A percentile compares a stretch with the other conserved stretches of the same genome.
Conservation (phyloP, 2,888 invertebrate species). For the Lithosia quadra region DNA sequence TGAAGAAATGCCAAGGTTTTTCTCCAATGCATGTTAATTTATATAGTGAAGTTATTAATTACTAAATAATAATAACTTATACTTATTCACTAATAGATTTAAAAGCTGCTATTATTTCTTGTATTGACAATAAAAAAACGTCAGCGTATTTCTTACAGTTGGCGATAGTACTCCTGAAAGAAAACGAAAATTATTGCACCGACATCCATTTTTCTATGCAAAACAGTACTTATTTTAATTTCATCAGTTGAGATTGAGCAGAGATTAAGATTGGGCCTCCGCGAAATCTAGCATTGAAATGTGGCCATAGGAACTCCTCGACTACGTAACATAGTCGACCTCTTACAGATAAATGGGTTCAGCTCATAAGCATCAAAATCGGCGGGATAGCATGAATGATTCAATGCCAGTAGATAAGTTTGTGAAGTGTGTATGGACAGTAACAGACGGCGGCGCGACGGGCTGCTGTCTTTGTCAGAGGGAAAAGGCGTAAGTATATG, state of each 20-base stretch:
- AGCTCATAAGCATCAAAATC: too few species aligned
- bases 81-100: constrained; percentile 12
- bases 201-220: background rate
- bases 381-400: too few species aligned
- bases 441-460: background rate
- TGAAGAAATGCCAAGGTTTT: too few species aligned
- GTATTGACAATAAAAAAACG: constrained; percentile 30
- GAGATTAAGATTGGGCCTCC: too few species aligned
- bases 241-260: background rate
- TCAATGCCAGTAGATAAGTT: background rate
- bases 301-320: too few species aligned
- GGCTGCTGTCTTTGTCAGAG: background rate
- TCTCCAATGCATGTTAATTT: too few species aligned
- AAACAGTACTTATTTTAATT: background rate
- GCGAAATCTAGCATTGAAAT: too few species aligned
- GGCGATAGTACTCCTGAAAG: constrained; percentile 63
- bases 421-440: background rate
- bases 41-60: background rate
- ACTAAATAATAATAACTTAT: constrained; percentile 1
- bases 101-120: constrained; percentile 39
- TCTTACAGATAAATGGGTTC: too few species aligned
- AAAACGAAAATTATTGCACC: constrained; percentile 2
- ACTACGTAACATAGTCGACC: too few species aligned
- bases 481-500: too few species aligned
- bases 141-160: constrained; percentile 59